A percentile compares a stretch with the other conserved stretches of the same genome.
These are phyloP conservation scores for Poeciliopsis occidentalis DNA, from an alignment of 2,113 vertebrate species.

Conservation along the genomic window DNA sequence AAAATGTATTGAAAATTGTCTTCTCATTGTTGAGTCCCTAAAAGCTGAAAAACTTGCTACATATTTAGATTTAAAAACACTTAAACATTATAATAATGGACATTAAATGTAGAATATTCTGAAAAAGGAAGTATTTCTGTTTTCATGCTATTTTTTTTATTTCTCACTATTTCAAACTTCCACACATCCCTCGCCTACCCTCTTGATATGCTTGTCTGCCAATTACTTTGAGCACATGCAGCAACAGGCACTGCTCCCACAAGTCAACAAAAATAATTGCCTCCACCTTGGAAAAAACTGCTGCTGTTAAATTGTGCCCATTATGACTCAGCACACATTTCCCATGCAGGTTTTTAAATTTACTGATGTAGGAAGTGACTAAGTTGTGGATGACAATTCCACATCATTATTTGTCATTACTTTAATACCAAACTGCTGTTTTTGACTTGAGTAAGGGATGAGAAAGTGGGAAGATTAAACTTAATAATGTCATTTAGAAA, in stretches of 20 bases:
- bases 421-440: constrained; percentile 23
- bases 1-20: too few species aligned
- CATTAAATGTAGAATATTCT: neutral
- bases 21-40: too few species aligned
- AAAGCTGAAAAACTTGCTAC: too few species aligned
- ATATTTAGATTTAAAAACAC: too few species aligned
- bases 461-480: constrained; percentile 8
- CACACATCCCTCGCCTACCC: neutral
- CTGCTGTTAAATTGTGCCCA: constrained; percentile 40
- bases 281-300: constrained; percentile 53
- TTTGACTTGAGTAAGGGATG: constrained; percentile 34
- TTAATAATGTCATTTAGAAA: constrained; percentile 30
- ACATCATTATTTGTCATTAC: constrained; percentile 49
- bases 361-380: constrained; percentile 37
- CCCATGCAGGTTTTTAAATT: constrained; percentile 39
- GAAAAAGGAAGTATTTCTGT: neutral
- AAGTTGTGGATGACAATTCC: constrained; percentile 28
- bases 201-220: constrained; percentile 50
- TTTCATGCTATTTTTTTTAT: neutral
- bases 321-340: constrained; percentile 45
- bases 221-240: constrained; percentile 60
- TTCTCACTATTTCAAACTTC: neutral
- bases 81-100: too few species aligned
- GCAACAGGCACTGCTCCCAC: constrained; percentile 46
- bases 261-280: constrained; percentile 73